Base-by-base conservation (phyloP, 2,113 vertebrate genomes). In the Antennarius striatus region DNA sequence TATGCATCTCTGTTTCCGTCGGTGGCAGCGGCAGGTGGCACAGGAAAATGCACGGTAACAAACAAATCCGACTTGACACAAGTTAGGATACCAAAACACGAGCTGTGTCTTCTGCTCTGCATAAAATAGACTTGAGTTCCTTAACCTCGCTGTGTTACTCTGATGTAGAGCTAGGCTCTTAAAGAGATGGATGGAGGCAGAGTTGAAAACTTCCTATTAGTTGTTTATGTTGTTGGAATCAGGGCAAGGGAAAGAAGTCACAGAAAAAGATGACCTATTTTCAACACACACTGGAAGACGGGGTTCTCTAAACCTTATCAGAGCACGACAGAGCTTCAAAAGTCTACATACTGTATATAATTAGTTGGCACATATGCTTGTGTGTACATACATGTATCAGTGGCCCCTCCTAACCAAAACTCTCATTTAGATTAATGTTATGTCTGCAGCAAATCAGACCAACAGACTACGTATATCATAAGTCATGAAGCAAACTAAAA, bases 181-280 rank as follows among this genome's bases (percentile, higher is more conserved):
- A 76, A 66, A 71, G 73, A 55, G 69, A 68, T 53, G 66, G 81
- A 79, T 43, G 29, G 67, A 10, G 14, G 15, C 36, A 10, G 64
- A 42, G 57, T 63, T 48, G 42, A 14, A 60, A 78, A 72, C 67
- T 73, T 84, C 54, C 43, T 39, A 52, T 72, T 71, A 80, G 63
- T 86, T 91, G 89, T 91, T 90, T 88, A 73, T 87, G 87, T 83
- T 88, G 82, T 75, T 71, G 82, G 88, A 90, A 86, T 85, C 85
- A 88, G 87, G 87, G 73, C 89, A 86, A 81, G 71, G 69, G 57
- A 73, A 78, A 70, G 73, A 76, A 75, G 68, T 63, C 22, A 62
- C 60, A 80, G 82, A 83, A 71, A 75, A 71, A 73, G 64, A 75
- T 84, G 90, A 89, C 89, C 90, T 89, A 91, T 88, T 92, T 91